Evolutionary conservation across 1,140 invertebrate species (phyloP).

Genomic region (Araneus ventricosus): DNA sequence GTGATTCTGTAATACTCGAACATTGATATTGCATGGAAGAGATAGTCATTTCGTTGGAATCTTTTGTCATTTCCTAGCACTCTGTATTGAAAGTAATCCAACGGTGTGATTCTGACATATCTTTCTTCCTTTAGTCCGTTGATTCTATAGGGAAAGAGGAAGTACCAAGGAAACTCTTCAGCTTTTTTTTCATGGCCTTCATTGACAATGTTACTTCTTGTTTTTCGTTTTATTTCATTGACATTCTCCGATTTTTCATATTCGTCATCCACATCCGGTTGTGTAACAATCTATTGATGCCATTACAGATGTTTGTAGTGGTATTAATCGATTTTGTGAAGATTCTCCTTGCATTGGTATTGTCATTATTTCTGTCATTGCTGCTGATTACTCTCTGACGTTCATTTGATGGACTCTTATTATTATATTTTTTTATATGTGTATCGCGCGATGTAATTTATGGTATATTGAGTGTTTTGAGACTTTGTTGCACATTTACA

Average conservation of each 20-base stretch:
- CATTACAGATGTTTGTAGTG: slow-evolving; percentile 55
- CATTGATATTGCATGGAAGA: slow-evolving; percentile 80
- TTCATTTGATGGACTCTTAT: not conserved
- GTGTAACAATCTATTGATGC: slow-evolving; percentile 4
- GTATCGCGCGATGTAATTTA: slow-evolving; percentile 48
- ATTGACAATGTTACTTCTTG: slow-evolving; percentile 67
- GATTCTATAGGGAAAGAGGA: slow-evolving; percentile 79
- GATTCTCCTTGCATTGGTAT: not conserved
- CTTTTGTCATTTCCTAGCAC: slow-evolving; percentile 78
- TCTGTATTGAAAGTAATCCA: slow-evolving; percentile 80
- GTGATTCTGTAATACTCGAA: slow-evolving; percentile 62
- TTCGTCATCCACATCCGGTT: slow-evolving; percentile 55
- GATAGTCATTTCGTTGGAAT: slow-evolving; percentile 80
- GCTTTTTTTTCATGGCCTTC: slow-evolving; percentile 45
- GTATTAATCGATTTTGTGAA: not conserved
- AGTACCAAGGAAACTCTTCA: slow-evolving; percentile 80
- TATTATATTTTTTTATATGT: not conserved
- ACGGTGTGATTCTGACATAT: slow-evolving; percentile 79
- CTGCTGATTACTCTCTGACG: not conserved
- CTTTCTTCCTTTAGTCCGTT: too few relatives aligned
- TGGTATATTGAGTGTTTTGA: not conserved
- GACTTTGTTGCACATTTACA: slow-evolving; percentile 58
- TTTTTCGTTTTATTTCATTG: slow-evolving; percentile 53
- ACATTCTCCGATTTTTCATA: too few relatives aligned
- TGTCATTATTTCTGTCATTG: not conserved